A percentile compares a stretch with the other conserved stretches of the same genome.
phyloP scores from a whole-genome alignment of 2,113 vertebrate genomes.

The human region GRCh38 chr11:129274501-129275000 shows the following conservation, averaged over 20 bases:
- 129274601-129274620: conserved; percentile 25
- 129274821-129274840: neutral
- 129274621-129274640: conserved; percentile 57
- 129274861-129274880: conserved; percentile 54
- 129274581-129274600: conserved; percentile 56
- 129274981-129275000: conserved; percentile 49
- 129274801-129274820: conserved; percentile 12
- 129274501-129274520: neutral
- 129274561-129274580: conserved; percentile 50
- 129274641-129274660: conserved; percentile 40
- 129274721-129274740: conserved; percentile 29
- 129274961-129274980: conserved; percentile 23
- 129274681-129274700: conserved; percentile 56
- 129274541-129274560: neutral
- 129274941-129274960: conserved; percentile 56
- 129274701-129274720: conserved; percentile 32
- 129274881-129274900: conserved; percentile 30
- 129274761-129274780: conserved; percentile 48
- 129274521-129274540: neutral
- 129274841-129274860: neutral
- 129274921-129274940: conserved; percentile 41
- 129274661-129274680: conserved; percentile 36
- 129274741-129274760: neutral
- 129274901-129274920: neutral
- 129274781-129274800: conserved; percentile 19